Conservation (phyloP, 1,140 invertebrate species). For the Heliconius eleuchia region DNA sequence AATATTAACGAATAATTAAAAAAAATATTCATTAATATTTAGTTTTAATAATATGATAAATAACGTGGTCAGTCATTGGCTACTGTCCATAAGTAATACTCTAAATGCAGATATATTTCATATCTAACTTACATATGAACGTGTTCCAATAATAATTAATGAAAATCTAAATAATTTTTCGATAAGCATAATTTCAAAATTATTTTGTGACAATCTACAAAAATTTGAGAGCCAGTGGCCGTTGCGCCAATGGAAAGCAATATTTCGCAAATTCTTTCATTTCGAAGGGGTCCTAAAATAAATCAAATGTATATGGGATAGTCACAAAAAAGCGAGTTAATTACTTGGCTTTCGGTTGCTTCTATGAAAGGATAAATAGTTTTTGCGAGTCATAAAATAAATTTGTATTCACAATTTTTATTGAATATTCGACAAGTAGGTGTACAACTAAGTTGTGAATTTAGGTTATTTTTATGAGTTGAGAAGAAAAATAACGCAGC, state of each 20-base stretch:
- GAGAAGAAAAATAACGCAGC: constrained; percentile 14
- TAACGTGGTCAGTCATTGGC: too few relatives aligned
- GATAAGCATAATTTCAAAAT: neutral
- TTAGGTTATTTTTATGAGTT: neutral
- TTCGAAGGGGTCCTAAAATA: constrained; percentile 75
- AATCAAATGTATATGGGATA: constrained; percentile 77
- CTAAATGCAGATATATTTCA: too few relatives aligned
- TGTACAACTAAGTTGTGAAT: constrained; percentile 63
- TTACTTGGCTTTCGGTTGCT: constrained; percentile 66
- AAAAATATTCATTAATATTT: too few relatives aligned
- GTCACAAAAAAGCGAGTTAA: constrained; percentile 76
- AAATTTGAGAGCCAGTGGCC: constrained; percentile 55
- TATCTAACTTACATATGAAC: too few relatives aligned
- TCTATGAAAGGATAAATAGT: constrained; percentile 68
- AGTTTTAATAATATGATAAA: too few relatives aligned
- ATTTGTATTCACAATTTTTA: constrained; percentile 29
- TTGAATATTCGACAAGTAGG: constrained; percentile 65
- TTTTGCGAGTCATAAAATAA: constrained; percentile 35
- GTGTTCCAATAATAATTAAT: too few relatives aligned
- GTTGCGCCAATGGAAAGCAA: constrained; percentile 62
- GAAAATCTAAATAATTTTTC: too few relatives aligned
- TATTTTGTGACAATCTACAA: neutral
- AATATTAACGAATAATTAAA: too few relatives aligned
- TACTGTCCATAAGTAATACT: too few relatives aligned
- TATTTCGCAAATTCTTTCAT: constrained; percentile 78